A percentile compares a stretch with the other conserved stretches of the same genome.
These are phyloP conservation scores for Microplitis mediator DNA, from an alignment of 1,140 invertebrate species.

Conservation along the genomic window DNA sequence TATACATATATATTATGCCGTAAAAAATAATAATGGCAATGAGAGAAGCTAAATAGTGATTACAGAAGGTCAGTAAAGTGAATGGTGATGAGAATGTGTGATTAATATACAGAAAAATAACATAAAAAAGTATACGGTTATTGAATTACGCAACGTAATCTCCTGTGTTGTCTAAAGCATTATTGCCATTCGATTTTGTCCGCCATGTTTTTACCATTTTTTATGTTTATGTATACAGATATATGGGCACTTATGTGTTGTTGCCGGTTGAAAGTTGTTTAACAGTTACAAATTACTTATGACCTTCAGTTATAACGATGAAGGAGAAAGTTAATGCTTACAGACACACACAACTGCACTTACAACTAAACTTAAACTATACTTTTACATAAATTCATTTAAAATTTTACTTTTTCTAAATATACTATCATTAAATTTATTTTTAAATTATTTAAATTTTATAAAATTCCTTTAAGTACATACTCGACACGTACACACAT, in stretches of 20 bases:
- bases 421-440: too few species aligned
- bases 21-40: not conserved
- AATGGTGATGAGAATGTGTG: conserved; percentile 6
- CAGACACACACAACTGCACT: not conserved
- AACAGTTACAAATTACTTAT: conserved; percentile 8
- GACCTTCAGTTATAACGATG: conserved; percentile 10
- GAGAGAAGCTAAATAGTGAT: not conserved
- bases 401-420: not conserved
- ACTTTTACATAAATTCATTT: not conserved
- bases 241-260: too few species aligned
- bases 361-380: not conserved
- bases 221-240: not conserved
- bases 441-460: too few species aligned
- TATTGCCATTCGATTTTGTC: too few species aligned
- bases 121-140: not conserved
- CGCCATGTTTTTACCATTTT: not conserved
- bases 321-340: conserved; percentile 1
- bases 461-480: too few species aligned
- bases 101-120: not conserved
- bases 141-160: conserved; percentile 8
- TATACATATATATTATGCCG: not conserved
- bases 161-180: not conserved
- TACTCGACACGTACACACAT: not conserved
- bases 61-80: conserved; percentile 10
- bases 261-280: conserved; percentile 10